phyloP scores from a whole-genome alignment of 35 echinoderm and acorn worm genomes.

The Anneissia japonica region DNA sequence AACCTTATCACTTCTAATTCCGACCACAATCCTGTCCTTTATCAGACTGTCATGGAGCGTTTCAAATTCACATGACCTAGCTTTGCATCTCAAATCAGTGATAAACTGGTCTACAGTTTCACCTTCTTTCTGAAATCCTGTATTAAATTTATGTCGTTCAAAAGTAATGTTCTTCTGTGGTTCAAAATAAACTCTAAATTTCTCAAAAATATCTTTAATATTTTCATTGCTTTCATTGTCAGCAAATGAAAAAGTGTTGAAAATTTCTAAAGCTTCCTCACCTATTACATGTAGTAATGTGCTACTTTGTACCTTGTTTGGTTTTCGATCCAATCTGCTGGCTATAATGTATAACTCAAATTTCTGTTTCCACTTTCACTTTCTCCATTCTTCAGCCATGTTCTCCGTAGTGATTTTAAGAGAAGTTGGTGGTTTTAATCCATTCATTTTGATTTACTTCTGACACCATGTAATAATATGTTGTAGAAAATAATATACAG shows the following conservation, averaged over 20 bases:
- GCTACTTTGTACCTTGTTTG: slow-evolving; percentile 11
- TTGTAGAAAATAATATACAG: no score
- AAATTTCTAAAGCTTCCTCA: slow-evolving; percentile 48
- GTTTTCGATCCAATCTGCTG: slow-evolving; percentile 37
- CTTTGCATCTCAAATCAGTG: slow-evolving; percentile 41
- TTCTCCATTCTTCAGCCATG: slow-evolving; percentile 17
- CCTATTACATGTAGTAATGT: slow-evolving; percentile 57
- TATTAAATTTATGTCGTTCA: slow-evolving; percentile 52
- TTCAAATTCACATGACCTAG: slow-evolving; percentile 48
- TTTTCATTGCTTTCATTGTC: not conserved
- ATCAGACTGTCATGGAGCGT: slow-evolving; percentile 34
- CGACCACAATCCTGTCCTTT: slow-evolving; percentile 23
- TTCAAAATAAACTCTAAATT: slow-evolving; percentile 26
- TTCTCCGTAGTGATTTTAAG: no score
- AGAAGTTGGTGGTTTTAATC: no score
- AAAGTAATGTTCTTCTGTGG: slow-evolving; percentile 42
- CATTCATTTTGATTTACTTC: no score
- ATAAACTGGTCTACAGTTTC: slow-evolving; percentile 39
- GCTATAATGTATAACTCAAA: slow-evolving; percentile 39
- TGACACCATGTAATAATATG: no score
- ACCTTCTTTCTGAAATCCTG: slow-evolving; percentile 4
- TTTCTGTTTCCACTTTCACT: slow-evolving; percentile 46
- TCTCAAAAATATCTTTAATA: not conserved
- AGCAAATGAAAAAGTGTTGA: slow-evolving; percentile 38
- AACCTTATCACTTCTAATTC: slow-evolving; percentile 13